Evolutionary conservation across 2,888 invertebrate species (phyloP).

Genomic region (Cremastinae sp.): DNA sequence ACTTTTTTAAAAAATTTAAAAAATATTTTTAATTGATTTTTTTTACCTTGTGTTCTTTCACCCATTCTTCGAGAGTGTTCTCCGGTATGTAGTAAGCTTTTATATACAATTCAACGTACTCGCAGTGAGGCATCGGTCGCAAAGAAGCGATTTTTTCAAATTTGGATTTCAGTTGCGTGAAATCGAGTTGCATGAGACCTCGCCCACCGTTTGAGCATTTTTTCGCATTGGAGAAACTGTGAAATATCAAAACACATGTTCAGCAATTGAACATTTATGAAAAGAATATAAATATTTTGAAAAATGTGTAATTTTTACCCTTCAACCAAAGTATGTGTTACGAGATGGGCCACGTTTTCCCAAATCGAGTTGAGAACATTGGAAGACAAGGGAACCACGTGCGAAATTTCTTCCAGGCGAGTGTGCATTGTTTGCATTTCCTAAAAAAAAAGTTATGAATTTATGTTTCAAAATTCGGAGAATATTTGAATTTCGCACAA

Average conservation of each 20-base stretch:
- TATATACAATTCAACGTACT: slow-evolving; percentile 96
- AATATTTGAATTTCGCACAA: background rate
- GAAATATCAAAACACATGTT: too few species aligned
- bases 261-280: slow-evolving; percentile 22
- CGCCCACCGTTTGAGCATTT: slow-evolving; percentile 98
- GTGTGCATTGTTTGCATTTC: slow-evolving; percentile 90
- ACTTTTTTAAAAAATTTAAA: slow-evolving; percentile 28
- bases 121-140: slow-evolving; percentile 92
- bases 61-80: slow-evolving; percentile 92
- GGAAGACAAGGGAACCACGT: slow-evolving; percentile 86
- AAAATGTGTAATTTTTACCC: slow-evolving; percentile 83
- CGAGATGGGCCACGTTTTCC: slow-evolving; percentile 92
- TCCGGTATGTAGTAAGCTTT: slow-evolving; percentile 98
- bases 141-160: slow-evolving; percentile 92
- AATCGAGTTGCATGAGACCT: slow-evolving; percentile 98
- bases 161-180: slow-evolving; percentile 95
- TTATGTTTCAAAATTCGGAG: slow-evolving; percentile 18
- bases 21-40: slow-evolving; percentile 36
- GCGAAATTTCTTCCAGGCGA: slow-evolving; percentile 87
- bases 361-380: slow-evolving; percentile 89
- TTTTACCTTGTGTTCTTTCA: slow-evolving; percentile 88
- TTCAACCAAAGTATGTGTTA: slow-evolving; percentile 94
- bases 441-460: slow-evolving; percentile 74
- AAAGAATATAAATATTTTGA: background rate
- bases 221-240: slow-evolving; percentile 91